phyloP scores from a whole-genome alignment of 2,113 vertebrate species.

The Aegypius monachus region DNA sequence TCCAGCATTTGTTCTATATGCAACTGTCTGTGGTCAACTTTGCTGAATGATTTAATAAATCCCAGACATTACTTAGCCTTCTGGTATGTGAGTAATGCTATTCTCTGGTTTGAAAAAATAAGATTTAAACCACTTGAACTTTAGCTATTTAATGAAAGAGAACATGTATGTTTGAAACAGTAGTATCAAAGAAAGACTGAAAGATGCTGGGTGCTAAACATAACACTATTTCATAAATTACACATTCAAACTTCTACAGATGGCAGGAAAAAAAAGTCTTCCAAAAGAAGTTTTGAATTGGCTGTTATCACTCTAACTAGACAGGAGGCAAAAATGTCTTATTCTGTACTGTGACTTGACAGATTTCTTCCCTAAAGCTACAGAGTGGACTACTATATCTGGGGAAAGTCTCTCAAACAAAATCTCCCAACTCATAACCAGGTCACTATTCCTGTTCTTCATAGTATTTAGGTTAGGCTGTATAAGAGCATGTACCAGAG shows the following conservation, averaged over 20 bases:
- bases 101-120: constrained; percentile 48
- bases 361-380: neutral
- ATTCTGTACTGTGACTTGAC: neutral
- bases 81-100: constrained; percentile 66
- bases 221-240: neutral
- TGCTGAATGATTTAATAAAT: constrained; percentile 55
- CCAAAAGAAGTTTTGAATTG: neutral
- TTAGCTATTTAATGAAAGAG: constrained; percentile 32
- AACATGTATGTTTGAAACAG: constrained; percentile 19
- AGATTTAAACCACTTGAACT: constrained; percentile 51
- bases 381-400: neutral
- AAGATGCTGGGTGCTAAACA: neutral
- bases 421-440: neutral
- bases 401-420: neutral
- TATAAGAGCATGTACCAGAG: neutral
- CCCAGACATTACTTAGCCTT: constrained; percentile 65
- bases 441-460: neutral
- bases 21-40: constrained; percentile 50
- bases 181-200: neutral
- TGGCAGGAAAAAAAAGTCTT: neutral
- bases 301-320: neutral
- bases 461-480: neutral
- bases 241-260: neutral
- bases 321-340: neutral
- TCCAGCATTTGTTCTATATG: constrained; percentile 30